Evolutionary conservation across 2,797 vertebrate species (phyloP).

Genomic region (Schizothorax lantsangensis): DNA sequence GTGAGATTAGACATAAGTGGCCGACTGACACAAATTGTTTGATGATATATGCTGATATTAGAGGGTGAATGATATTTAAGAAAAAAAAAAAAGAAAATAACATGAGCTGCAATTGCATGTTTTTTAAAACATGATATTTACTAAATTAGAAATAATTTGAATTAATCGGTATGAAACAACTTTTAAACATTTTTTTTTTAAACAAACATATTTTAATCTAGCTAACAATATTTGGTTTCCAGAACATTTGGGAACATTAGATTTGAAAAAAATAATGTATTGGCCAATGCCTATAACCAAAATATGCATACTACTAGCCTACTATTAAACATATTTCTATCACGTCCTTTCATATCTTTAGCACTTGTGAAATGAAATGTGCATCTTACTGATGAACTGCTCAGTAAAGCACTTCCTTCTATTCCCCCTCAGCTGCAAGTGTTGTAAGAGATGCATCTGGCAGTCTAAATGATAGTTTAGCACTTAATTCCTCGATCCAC

Average conservation of each 20-base stretch:
- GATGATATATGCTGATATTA: too few relatives aligned
- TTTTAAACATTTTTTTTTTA: too few relatives aligned
- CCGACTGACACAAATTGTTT: slow-evolving; percentile 46
- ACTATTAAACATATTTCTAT: slow-evolving; percentile 13
- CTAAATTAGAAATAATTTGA: too few relatives aligned
- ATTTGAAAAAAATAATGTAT: not conserved
- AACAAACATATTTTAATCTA: too few relatives aligned
- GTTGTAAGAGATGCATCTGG: slow-evolving; percentile 78
- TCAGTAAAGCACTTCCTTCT: slow-evolving; percentile 81
- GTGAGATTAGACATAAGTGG: slow-evolving; percentile 68
- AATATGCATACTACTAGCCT: not conserved
- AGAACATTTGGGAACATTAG: not conserved
- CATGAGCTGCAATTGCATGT: too few relatives aligned
- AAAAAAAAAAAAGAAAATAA: too few relatives aligned
- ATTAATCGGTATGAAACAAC: too few relatives aligned
- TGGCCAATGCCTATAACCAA: too few relatives aligned
- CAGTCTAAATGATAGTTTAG: slow-evolving; percentile 68
- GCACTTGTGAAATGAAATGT: not conserved
- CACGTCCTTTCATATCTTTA: too few relatives aligned
- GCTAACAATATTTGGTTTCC: not conserved
- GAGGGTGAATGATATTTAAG: too few relatives aligned
- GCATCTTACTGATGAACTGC: slow-evolving; percentile 30
- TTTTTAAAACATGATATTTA: too few relatives aligned
- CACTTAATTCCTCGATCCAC: slow-evolving; percentile 60
- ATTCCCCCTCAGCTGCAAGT: slow-evolving; percentile 74